Conservation (phyloP, 1,140 invertebrate genomes). For the Aphaenogaster floridana region DNA sequence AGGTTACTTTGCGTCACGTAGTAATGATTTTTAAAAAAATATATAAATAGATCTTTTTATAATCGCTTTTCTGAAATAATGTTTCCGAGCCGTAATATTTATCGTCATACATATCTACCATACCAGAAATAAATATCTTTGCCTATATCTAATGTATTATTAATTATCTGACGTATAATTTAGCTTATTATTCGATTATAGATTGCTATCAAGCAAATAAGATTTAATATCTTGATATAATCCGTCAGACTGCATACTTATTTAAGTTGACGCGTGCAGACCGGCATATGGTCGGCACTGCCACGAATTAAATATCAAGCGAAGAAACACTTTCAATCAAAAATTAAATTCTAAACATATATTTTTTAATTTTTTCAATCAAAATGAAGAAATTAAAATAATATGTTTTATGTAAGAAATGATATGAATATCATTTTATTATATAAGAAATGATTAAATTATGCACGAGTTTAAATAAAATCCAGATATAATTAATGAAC, state of each 20-base stretch:
- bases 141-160: neutral
- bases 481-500: neutral
- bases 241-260: neutral
- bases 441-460: neutral
- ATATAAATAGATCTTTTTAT: neutral
- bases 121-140: neutral
- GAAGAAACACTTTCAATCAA: neutral
- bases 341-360: no score
- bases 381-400: neutral
- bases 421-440: neutral
- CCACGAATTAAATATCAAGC: neutral
- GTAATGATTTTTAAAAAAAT: neutral
- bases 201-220: conserved; percentile 1
- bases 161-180: conserved; percentile 29
- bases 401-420: neutral
- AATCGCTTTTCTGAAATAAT: neutral
- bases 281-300: neutral
- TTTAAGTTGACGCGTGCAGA: neutral
- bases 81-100: neutral
- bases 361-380: neutral
- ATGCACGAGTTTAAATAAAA: neutral
- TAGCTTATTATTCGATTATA: neutral
- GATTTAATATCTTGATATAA: conserved; percentile 8
- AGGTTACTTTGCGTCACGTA: neutral
- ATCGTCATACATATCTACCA: neutral